These are phyloP conservation scores for Chaetogeoica ovagalla DNA, from an alignment of 2,888 invertebrate genomes.

Conservation along the genomic window DNA sequence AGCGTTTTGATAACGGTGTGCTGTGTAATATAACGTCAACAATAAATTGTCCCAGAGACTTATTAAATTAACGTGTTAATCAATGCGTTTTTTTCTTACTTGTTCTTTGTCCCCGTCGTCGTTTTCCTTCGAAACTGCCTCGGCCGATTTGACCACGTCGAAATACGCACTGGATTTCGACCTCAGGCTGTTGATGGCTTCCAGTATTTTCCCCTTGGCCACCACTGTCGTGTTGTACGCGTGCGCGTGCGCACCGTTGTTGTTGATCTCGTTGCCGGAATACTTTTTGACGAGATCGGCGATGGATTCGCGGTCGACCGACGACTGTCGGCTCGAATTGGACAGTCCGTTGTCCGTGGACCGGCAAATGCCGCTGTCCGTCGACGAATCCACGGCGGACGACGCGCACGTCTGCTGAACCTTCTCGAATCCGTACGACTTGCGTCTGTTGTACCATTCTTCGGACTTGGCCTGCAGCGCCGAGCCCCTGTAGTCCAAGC, in stretches of 20 bases:
- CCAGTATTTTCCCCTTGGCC: slow-evolving; percentile 54
- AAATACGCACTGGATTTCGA: slow-evolving; percentile 53
- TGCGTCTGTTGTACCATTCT: slow-evolving; percentile 74
- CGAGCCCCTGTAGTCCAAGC: slow-evolving; percentile 59
- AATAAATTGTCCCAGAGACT: no score
- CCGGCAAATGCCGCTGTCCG: slow-evolving; percentile 75
- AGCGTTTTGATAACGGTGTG: no score
- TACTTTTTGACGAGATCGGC: slow-evolving; percentile 39
- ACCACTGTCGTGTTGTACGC: slow-evolving; percentile 47
- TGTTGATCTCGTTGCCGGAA: slow-evolving; percentile 33
- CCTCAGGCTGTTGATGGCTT: slow-evolving; percentile 55
- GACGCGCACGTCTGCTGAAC: slow-evolving; percentile 58
- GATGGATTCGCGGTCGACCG: slow-evolving; percentile 24
- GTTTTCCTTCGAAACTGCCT: neutral
- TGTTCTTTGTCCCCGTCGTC: neutral
- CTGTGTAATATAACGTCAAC: no score
- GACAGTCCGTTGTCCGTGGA: slow-evolving; percentile 65
- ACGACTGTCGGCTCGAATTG: slow-evolving; percentile 41
- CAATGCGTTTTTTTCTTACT: no score
- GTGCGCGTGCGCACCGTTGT: slow-evolving; percentile 20
- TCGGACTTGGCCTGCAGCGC: slow-evolving; percentile 61
- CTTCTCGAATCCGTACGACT: slow-evolving; percentile 76
- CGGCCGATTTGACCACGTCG: slow-evolving; percentile 22
- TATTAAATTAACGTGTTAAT: no score
- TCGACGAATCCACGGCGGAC: slow-evolving; percentile 70